These are phyloP conservation scores for Tanypteryx hageni DNA, from an alignment of 2,888 invertebrate genomes.

Conservation along the genomic window DNA sequence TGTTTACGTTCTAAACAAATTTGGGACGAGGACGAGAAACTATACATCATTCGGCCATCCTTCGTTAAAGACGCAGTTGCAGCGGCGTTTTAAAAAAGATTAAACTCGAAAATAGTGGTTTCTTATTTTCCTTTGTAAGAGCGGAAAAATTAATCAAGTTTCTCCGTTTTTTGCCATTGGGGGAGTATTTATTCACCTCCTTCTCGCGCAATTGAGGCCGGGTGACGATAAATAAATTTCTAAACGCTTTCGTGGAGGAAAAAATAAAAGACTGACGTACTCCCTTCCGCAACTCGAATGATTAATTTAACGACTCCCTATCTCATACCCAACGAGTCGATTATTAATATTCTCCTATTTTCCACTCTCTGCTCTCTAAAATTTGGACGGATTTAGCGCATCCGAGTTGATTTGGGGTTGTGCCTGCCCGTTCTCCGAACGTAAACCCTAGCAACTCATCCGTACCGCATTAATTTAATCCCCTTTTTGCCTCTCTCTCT, in stretches of 20 bases:
- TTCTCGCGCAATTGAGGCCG: neutral
- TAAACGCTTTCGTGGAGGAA: neutral
- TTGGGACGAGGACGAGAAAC: neutral
- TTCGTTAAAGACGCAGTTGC: neutral
- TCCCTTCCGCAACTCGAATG: neutral
- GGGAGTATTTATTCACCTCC: neutral
- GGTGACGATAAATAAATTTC: neutral
- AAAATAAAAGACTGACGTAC: neutral
- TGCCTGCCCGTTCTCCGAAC: slow-evolving; percentile 19
- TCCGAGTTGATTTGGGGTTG: slow-evolving; percentile 53
- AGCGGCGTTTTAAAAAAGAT: neutral
- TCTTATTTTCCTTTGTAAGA: neutral
- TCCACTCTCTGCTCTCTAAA: neutral
- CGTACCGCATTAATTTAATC: slow-evolving; percentile 44
- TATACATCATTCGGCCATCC: neutral
- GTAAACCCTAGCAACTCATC: slow-evolving; percentile 5
- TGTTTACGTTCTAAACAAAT: neutral
- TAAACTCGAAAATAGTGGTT: neutral
- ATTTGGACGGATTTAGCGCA: slow-evolving; percentile 57
- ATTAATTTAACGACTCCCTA: slow-evolving; percentile 16
- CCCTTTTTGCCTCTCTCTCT: neutral
- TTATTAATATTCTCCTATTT: slow-evolving; percentile 19
- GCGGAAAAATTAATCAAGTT: neutral
- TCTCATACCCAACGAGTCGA: neutral
- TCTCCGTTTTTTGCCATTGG: neutral